A percentile compares a stretch with the other conserved stretches of the same genome.
Evolutionary conservation across 2,797 vertebrate species (phyloP).

Genomic region (Gymnothorax reevesii): DNA sequence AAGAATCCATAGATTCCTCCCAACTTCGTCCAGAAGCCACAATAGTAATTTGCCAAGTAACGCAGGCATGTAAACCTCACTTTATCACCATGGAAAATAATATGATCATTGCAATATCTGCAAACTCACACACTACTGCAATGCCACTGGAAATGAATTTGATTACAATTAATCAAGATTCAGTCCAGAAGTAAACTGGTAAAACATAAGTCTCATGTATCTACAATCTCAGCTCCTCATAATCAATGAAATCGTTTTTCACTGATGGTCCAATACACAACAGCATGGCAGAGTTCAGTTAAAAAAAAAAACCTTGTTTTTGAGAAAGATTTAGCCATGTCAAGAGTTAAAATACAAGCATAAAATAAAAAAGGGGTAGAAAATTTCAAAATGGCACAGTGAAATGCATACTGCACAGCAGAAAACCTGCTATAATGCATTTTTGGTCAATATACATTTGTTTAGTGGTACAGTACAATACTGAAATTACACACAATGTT

Average conservation of each 20-base stretch:
- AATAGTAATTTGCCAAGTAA: background rate
- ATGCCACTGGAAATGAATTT: background rate
- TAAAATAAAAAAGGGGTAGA: background rate
- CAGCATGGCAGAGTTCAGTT: background rate
- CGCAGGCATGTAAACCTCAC: background rate
- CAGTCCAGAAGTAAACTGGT: background rate
- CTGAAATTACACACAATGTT: background rate
- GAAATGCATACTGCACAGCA: background rate
- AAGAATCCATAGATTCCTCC: no score
- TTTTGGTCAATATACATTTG: background rate
- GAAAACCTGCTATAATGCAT: background rate
- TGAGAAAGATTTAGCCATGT: background rate
- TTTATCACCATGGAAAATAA: background rate
- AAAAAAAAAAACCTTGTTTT: background rate
- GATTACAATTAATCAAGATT: background rate
- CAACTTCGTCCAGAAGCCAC: no score
- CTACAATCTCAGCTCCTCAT: background rate
- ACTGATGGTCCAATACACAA: background rate
- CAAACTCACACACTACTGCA: background rate
- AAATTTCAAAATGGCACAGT: background rate
- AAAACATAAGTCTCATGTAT: background rate
- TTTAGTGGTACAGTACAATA: slow-evolving; percentile 47
- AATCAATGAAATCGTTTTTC: background rate
- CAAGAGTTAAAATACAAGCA: background rate
- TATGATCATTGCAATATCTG: background rate